Base-by-base conservation (phyloP, 2,888 invertebrate species). In the Rhamphomyia laevipes region DNA sequence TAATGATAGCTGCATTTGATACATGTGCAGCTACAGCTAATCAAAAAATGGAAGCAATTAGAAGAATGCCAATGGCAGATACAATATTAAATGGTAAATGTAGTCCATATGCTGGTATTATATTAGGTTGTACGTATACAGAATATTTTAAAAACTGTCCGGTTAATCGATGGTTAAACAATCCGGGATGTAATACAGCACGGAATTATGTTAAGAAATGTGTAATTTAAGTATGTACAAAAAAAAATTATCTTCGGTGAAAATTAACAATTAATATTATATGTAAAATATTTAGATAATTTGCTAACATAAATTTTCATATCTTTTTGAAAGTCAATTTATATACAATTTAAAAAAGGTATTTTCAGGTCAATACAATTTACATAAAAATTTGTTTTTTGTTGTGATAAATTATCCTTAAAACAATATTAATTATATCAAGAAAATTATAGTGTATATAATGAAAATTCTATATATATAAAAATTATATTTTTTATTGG, bases 71-170 rank as follows among this genome's bases (percentile, higher is more conserved):
- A 18, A 45, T 54, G 16, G 49, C 52, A 16, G 41, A 35, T 5
- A 41, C 53, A 53, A 42, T 43, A 18, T 48, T 57, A 17, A 55
- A 54, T 4, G 57, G 51, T 16, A 56, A 56, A 9, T 68, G 68
- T 46, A 68, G 65, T 52, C 68, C 66, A 5, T 63, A 64, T 44
- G 57, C 66, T 1, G 68, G 68, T 4, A 61, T 68, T 38, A 41
- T 68, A 6, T 58, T 68, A 3, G 67, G 67, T 1, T 68, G 68
- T 53, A 61, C 66, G 0, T 67, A 66, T 38, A 68, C 66, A 62
- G 66, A 68, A 43, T 68, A 67, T 41, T 68, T 68, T 41, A 64
- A 64, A 45, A 66, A 67, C 51, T 68, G 69, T 46, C 68, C 69
- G 1, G 53, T 57, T 0, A 57, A 61, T 38, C 66, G 65, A 41